Evolutionary conservation across 2,888 invertebrate genomes (phyloP), one percentile per base, ranked within the genome.

Genomic region (Venusia cambrica): DNA sequence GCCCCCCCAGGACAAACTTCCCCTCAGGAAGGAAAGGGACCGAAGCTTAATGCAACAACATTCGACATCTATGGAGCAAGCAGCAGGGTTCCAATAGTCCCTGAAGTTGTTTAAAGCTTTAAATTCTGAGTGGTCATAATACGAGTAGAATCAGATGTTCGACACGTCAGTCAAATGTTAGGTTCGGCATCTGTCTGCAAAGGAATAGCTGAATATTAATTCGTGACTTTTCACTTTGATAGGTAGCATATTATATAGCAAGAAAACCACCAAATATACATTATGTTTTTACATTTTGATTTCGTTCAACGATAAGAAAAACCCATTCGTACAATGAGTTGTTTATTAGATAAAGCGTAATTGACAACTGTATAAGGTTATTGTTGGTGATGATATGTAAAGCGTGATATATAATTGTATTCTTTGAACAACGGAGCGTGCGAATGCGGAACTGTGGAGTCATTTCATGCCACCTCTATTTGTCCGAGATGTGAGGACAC

Each of bases 401-500:
- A 35, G 9, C 17, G 18, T 27, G 27, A 15, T 17, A 30, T 25
- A 31, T 39, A 22, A 21, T 33, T 39, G 24, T 34, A 34, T 31
- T 31, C 34, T 34, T 21, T 18, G n/a, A 20, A 35, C 26, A 28
- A 30, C 14, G 15, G 18, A 31, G 56, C 56, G 51, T 38, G 54
- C 51, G 57, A 65, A 80, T 64, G 68, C 79, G 80, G 83, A 83
- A 83, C 71, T 68, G 60, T 58, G 52, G 45, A 54, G 13, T 36
- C 16, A 40, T 43, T 36, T 57, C 61, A 31, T 45, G 62, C 63
- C 65, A 77, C 79, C 80, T 81, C 80, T 78, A 76, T 76, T 75
- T 70, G 80, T 69, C 79, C 77, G 80, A 73, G 74, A 75, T 69
- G 74, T 66, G 74, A 59, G 76, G 74, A 79, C 80, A 72, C 49